phyloP scores from a whole-genome alignment of 2,113 vertebrate species.

The Gasterosteus nipponicus region DNA sequence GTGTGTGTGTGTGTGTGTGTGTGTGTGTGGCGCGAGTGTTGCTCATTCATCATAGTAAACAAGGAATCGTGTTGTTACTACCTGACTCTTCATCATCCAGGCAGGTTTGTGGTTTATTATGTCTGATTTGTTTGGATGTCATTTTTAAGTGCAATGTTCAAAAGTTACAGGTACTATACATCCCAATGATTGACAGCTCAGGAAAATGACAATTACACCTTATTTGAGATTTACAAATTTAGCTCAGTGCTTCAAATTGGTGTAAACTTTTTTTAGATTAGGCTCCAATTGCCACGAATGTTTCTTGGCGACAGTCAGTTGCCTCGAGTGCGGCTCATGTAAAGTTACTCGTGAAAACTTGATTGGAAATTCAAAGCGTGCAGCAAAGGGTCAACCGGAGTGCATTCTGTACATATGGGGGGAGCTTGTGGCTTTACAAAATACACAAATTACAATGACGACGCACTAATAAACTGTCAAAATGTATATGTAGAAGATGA shows the following conservation, averaged over 20 bases:
- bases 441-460: constrained; percentile 19
- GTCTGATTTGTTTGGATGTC: constrained; percentile 52
- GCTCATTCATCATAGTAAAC: constrained; percentile 83
- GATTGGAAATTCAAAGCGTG: constrained; percentile 68
- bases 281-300: constrained; percentile 24
- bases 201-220: background rate
- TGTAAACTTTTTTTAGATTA: constrained; percentile 30
- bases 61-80: constrained; percentile 73
- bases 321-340: constrained; percentile 45
- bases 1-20: too few species aligned
- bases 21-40: constrained; percentile 60
- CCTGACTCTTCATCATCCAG: constrained; percentile 70
- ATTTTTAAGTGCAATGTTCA: constrained; percentile 18
- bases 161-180: constrained; percentile 1
- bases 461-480: constrained; percentile 21
- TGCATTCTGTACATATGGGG: constrained; percentile 46
- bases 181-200: background rate
- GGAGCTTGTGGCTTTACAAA: constrained; percentile 43
- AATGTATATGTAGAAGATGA: constrained; percentile 21
- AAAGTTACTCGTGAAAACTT: constrained; percentile 61
- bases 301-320: constrained; percentile 30
- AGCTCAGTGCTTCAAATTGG: constrained; percentile 18
- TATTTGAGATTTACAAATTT: constrained; percentile 25
- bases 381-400: constrained; percentile 67
- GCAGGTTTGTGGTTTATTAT: constrained; percentile 52